A percentile compares a stretch with the other conserved stretches of the same genome.
Conservation (phyloP, 2,113 vertebrate species). For the Dromas ardeola region DNA sequence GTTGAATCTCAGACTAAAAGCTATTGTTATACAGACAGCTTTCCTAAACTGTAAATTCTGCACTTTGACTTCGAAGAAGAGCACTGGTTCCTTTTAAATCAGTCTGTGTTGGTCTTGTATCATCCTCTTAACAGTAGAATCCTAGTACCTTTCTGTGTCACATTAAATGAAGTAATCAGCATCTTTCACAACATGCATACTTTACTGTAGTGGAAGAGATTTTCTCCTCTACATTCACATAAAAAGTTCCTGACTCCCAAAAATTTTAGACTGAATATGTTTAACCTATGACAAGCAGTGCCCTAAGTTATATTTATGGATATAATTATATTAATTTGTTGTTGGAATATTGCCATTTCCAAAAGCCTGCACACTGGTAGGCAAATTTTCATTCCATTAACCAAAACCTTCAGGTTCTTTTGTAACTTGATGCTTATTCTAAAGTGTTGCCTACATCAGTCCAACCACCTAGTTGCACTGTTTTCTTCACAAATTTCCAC, state of each 20-base stretch:
- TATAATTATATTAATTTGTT: not conserved
- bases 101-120: not conserved
- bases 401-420: not conserved
- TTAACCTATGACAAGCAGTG: not conserved
- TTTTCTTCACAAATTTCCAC: not conserved
- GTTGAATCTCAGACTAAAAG: not conserved
- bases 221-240: not conserved
- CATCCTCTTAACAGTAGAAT: not conserved
- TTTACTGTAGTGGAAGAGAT: not conserved
- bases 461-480: not conserved
- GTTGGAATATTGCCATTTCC: not conserved
- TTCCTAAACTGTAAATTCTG: not conserved
- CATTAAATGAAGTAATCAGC: not conserved
- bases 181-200: not conserved
- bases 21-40: not conserved
- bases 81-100: not conserved
- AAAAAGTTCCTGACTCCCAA: not conserved
- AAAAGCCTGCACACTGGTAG: not conserved
- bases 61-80: not conserved
- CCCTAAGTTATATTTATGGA: not conserved
- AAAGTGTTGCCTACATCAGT: not conserved
- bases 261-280: not conserved
- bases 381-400: not conserved
- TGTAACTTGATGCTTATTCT: not conserved
- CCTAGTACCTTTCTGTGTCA: not conserved